These are phyloP conservation scores for Lasiommata megera DNA, from an alignment of 2,888 invertebrate species.

Conservation along the genomic window DNA sequence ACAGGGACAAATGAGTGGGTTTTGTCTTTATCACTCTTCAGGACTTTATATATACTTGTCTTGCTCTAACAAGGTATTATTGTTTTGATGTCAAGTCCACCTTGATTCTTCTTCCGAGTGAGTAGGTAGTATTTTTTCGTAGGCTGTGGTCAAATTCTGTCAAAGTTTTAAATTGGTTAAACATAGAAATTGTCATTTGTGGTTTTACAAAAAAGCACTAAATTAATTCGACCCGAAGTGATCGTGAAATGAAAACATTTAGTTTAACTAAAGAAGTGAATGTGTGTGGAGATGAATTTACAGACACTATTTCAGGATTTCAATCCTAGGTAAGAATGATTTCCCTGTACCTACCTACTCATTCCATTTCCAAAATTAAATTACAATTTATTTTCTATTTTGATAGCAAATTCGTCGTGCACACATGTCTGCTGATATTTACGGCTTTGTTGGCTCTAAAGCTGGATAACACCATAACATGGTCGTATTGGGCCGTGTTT, in stretches of 20 bases:
- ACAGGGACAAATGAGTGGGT: too few species aligned
- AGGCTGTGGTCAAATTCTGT: not conserved
- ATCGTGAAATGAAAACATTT: conserved; percentile 25
- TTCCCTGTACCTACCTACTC: not conserved
- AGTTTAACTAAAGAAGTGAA: conserved; percentile 49
- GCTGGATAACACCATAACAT: conserved; percentile 92
- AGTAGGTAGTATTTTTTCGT: too few species aligned
- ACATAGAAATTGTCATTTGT: not conserved
- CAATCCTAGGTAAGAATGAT: conserved; percentile 88
- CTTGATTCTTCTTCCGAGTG: too few species aligned
- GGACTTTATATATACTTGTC: too few species aligned
- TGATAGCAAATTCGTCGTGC: conserved; percentile 97
- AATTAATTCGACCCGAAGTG: conserved; percentile 17
- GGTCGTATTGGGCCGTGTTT: conserved; percentile 98
- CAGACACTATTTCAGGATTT: conserved; percentile 95
- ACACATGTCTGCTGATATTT: conserved; percentile 95
- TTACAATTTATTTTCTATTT: conserved; percentile 26
- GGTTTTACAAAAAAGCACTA: not conserved
- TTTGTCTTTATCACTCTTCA: too few species aligned
- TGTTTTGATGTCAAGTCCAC: too few species aligned
- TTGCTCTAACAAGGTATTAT: too few species aligned
- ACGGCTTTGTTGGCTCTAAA: conserved; percentile 94
- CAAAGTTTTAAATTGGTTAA: not conserved
- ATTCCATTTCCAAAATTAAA: not conserved
- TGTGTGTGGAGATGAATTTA: conserved; percentile 88